Evolutionary conservation across 2,888 invertebrate genomes (phyloP).

Genomic region (Andrena minutula): DNA sequence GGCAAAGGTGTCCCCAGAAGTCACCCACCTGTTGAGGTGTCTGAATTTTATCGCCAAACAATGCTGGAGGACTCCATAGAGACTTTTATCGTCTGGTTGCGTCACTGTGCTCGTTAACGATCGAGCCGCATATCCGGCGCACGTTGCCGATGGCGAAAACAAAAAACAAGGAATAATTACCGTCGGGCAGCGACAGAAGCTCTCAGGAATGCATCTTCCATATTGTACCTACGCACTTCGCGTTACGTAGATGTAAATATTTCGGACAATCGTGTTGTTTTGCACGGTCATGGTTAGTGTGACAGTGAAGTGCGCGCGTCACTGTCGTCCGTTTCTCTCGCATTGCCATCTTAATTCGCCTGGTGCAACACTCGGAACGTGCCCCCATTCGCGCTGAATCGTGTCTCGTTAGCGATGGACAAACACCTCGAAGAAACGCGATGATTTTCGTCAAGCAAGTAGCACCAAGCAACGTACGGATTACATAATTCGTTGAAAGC

Average conservation of each 20-base stretch:
- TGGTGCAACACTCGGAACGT: no score
- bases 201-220: conserved; percentile 24
- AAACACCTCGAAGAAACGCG: no score
- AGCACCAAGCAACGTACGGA: no score
- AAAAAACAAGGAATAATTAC: conserved; percentile 16
- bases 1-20: neutral
- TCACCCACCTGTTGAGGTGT: neutral
- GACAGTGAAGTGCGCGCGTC: neutral
- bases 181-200: conserved; percentile 14
- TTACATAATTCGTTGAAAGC: no score
- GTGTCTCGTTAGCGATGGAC: no score
- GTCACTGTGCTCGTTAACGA: conserved; percentile 37
- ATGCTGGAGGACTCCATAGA: neutral
- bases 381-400: no score
- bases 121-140: conserved; percentile 30
- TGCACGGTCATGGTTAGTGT: conserved; percentile 1
- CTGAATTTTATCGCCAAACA: neutral
- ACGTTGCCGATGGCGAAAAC: conserved; percentile 22
- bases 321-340: neutral
- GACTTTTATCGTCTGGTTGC: conserved; percentile 37
- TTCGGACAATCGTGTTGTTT: conserved; percentile 27
- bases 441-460: no score
- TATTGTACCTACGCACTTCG: conserved; percentile 22
- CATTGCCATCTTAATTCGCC: neutral
- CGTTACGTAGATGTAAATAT: conserved; percentile 38